Evolutionary conservation across 2,797 vertebrate genomes (phyloP), one percentile per base, ranked within the genome.

Genomic region (Megaceryle alcyon): DNA sequence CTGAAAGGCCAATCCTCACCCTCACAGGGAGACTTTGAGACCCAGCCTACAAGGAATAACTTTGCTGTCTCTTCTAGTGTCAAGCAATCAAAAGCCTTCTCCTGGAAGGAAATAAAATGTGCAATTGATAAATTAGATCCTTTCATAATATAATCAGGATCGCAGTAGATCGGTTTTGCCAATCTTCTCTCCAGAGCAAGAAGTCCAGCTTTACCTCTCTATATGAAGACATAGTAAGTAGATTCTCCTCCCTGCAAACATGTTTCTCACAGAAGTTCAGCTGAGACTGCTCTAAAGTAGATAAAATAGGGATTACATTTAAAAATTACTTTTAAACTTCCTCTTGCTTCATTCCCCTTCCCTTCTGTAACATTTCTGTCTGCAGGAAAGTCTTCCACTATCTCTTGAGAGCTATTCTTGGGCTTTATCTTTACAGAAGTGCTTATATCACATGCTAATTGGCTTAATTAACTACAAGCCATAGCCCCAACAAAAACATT

Each of bases 391-490:
- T 73, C 63, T 91, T 83, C 57, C 16, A 86, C 68, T 53, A 82
- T 75, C 75, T 86, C 94, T 43, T 35, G 71, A 96, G 90, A 95
- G 51, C 75, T 95, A 82, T 92, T 93, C 70, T 44, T 84, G 39
- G 41, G 71, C 46, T 92, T 92, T 95, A 88, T 92, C 71, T 81
- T 96, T 89, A 84, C 69, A 96, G 86, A 94, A 95, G 51, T 90
- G 88, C 71, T 85, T 95, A 88, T 90, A 96, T 96, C 91, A 96
- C 86, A 95, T 86, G 84, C 92, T 97, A 97, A 97, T 97, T 97
- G 95, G 90, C 84, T 97, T 96, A 97, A 97, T 97, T 97, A 97
- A 97, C 90, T 90, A 75, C 88, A 91, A 97, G 95, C 82, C 92
- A 91, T 78, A 89, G 92, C 86, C 95, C 76, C 78, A 88, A 95